Conservation (phyloP, 2,113 vertebrate genomes). For the Ammodytes dubius region DNA sequence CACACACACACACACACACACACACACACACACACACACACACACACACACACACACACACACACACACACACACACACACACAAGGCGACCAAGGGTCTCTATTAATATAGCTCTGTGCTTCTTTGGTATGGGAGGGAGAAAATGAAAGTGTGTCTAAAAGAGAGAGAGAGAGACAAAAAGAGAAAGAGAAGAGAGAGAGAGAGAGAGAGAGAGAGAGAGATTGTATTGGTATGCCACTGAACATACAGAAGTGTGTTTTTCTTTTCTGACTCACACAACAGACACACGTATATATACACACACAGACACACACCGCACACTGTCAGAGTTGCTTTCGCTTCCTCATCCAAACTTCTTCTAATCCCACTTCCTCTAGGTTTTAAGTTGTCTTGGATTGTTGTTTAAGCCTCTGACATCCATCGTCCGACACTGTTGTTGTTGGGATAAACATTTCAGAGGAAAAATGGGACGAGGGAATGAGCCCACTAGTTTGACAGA, state of each 20-base stretch:
- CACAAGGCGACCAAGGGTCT: constrained; percentile 23
- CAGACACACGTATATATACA: constrained; percentile 2
- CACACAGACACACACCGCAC: constrained; percentile 3
- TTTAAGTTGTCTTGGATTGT: not conserved
- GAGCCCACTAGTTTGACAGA: not conserved
- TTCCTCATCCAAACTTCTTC: constrained; percentile 40
- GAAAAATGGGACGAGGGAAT: no score
- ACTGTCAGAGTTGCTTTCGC: constrained; percentile 43
- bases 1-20: constrained; percentile 24
- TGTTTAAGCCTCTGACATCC: constrained; percentile 8
- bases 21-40: constrained; percentile 67
- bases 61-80: constrained; percentile 35
- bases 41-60: constrained; percentile 65
- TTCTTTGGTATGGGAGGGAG: constrained; percentile 59
- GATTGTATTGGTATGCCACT: not conserved
- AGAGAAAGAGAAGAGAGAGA: not conserved
- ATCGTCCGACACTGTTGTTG: not conserved
- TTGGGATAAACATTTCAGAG: not conserved
- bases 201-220: not conserved
- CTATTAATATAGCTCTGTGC: constrained; percentile 81
- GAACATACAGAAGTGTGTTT: constrained; percentile 9
- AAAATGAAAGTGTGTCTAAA: constrained; percentile 32
- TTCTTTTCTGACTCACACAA: constrained; percentile 23
- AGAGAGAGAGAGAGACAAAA: constrained; percentile 23
- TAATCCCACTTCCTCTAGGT: constrained; percentile 51